phyloP scores from a whole-genome alignment of 2,113 vertebrate genomes.

The Genyomyrus donnyi region DNA sequence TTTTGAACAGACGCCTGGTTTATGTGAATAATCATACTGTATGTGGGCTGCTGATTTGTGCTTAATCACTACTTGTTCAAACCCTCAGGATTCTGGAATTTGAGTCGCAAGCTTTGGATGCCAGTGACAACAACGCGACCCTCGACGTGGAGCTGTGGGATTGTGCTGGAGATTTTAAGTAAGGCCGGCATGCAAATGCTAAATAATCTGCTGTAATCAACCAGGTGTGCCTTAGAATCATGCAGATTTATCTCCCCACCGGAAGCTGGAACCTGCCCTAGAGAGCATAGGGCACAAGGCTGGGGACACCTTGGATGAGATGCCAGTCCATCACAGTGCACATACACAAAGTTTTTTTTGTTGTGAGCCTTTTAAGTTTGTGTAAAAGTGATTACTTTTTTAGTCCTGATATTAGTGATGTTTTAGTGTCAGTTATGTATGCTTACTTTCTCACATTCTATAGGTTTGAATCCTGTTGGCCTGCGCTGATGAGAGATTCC shows the following conservation, averaged over 20 bases:
- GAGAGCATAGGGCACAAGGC: not conserved
- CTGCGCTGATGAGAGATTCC: conserved; percentile 82
- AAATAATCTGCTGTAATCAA: not conserved
- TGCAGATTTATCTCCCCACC: not conserved
- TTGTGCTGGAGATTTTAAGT: conserved; percentile 88
- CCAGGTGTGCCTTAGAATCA: not conserved
- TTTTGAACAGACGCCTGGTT: not conserved
- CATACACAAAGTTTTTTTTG: not conserved
- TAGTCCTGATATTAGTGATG: not conserved
- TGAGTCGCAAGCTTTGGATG: conserved; percentile 65
- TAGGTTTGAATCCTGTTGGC: conserved; percentile 95
- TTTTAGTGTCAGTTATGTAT: not conserved
- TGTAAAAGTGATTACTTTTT: not conserved
- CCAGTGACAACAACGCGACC: conserved; percentile 52
- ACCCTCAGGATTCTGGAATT: conserved; percentile 84
- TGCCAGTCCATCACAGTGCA: not conserved
- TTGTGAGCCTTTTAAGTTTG: not conserved
- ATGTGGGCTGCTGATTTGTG: not conserved
- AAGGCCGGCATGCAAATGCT: conserved; percentile 33
- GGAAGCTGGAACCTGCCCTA: not conserved
- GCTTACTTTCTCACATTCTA: not conserved
- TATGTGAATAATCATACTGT: not conserved
- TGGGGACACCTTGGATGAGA: not conserved
- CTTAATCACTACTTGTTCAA: not conserved
- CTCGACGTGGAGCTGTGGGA: conserved; percentile 93